Percentiles rank a stretch among this genome's conserved stretches.
These are phyloP conservation scores for Hedychridium roseum DNA, from an alignment of 2,888 invertebrate genomes.

Conservation along the genomic window DNA sequence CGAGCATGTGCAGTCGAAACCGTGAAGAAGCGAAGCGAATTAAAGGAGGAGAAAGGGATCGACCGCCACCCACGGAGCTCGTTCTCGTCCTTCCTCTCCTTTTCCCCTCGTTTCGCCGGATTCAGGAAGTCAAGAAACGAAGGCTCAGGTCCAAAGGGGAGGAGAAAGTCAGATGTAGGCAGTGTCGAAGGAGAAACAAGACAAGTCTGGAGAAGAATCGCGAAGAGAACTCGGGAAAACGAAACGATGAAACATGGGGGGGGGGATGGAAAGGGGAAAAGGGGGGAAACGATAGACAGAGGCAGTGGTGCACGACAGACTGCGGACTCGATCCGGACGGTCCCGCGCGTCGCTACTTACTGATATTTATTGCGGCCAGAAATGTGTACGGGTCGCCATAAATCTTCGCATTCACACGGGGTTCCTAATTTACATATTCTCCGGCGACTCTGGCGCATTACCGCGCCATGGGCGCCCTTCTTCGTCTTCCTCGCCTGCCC, in stretches of 20 bases:
- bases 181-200: too few species aligned
- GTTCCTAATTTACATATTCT: conserved; percentile 64
- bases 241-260: too few species aligned
- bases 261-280: too few species aligned
- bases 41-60: conserved; percentile 20
- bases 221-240: too few species aligned
- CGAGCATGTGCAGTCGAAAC: neutral
- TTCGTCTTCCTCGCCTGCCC: conserved; percentile 4
- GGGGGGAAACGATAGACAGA: too few species aligned
- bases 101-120: conserved; percentile 35
- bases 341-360: conserved; percentile 61
- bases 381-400: conserved; percentile 62
- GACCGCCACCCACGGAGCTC: conserved; percentile 36
- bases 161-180: too few species aligned
- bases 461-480: conserved; percentile 11
- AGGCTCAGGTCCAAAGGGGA: too few species aligned
- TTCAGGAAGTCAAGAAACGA: too few species aligned
- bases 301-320: conserved; percentile 13
- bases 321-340: conserved; percentile 44
- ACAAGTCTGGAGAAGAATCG: too few species aligned
- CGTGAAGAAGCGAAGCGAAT: neutral
- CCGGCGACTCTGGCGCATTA: conserved; percentile 32
- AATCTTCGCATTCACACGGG: conserved; percentile 64
- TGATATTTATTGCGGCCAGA: conserved; percentile 64
- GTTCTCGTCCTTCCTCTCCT: conserved; percentile 10